Evolutionary conservation across 1,140 invertebrate genomes (phyloP).

Genomic region (Cecropterus lyciades): DNA sequence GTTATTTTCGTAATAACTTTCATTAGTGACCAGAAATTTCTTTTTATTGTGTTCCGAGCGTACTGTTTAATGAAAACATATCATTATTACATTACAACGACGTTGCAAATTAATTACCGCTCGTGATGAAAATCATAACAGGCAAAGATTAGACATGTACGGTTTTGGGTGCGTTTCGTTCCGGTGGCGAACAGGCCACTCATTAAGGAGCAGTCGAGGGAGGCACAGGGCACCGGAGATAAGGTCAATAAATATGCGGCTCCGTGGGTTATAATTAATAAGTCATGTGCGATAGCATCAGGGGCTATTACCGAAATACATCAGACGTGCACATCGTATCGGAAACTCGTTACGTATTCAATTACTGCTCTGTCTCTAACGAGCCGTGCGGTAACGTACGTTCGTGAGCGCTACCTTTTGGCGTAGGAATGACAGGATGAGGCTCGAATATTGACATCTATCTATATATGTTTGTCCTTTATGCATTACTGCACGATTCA

Average conservation of each 20-base stretch:
- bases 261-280: slow-evolving; percentile 70
- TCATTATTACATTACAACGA: slow-evolving; percentile 2
- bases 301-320: slow-evolving; percentile 64
- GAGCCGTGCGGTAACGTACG: slow-evolving; percentile 26
- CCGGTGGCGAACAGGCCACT: slow-evolving; percentile 53
- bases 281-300: slow-evolving; percentile 55
- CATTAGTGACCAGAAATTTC: slow-evolving; percentile 11
- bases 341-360: slow-evolving; percentile 52
- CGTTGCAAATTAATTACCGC: neutral
- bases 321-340: slow-evolving; percentile 42
- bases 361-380: slow-evolving; percentile 43
- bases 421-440: slow-evolving; percentile 10
- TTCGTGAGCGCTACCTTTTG: slow-evolving; percentile 4
- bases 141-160: slow-evolving; percentile 23
- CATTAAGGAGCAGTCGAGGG: slow-evolving; percentile 56
- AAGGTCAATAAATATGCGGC: slow-evolving; percentile 73
- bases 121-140: slow-evolving; percentile 12
- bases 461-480: too few relatives aligned
- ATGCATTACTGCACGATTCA: too few relatives aligned
- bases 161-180: slow-evolving; percentile 46
- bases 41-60: neutral
- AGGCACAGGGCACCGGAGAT: slow-evolving; percentile 72
- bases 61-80: slow-evolving; percentile 13
- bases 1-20: slow-evolving; percentile 38
- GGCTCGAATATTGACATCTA: neutral